Conservation (phyloP, 2,797 vertebrate species). For the Australoheros facetus region DNA sequence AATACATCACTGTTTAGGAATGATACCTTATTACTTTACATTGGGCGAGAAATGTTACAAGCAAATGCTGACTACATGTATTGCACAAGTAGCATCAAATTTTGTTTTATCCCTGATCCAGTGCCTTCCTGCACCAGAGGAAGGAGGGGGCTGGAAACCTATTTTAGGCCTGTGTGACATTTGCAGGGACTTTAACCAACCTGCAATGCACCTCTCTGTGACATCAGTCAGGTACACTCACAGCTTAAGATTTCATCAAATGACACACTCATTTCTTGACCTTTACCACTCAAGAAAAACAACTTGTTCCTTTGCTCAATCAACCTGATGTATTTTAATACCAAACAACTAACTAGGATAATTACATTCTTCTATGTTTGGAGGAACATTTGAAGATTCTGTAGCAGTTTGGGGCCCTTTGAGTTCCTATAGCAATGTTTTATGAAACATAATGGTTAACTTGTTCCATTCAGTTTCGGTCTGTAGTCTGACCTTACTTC, state of each 20-base stretch:
- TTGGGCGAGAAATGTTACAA: background rate
- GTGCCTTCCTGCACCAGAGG: background rate
- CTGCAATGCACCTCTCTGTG: background rate
- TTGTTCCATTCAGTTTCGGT: background rate
- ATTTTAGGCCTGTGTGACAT: conserved; percentile 28
- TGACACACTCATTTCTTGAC: conserved; percentile 15
- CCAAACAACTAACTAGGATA: background rate
- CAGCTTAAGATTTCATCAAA: conserved; percentile 26
- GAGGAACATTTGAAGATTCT: background rate
- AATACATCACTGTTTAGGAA: too few relatives aligned
- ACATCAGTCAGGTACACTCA: conserved; percentile 16
- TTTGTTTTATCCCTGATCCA: background rate
- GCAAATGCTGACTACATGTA: background rate
- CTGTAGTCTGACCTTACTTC: background rate
- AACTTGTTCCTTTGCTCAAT: background rate
- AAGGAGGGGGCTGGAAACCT: conserved; percentile 11
- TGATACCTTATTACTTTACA: background rate
- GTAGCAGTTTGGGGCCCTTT: background rate
- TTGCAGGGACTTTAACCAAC: background rate
- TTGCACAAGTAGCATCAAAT: background rate
- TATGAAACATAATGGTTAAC: background rate
- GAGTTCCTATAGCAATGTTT: background rate
- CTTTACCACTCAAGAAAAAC: conserved; percentile 6
- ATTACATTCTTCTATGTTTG: background rate
- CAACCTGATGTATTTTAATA: background rate